phyloP scores from a whole-genome alignment of 1,140 invertebrate species.

The Acromyrmex charruanus region DNA sequence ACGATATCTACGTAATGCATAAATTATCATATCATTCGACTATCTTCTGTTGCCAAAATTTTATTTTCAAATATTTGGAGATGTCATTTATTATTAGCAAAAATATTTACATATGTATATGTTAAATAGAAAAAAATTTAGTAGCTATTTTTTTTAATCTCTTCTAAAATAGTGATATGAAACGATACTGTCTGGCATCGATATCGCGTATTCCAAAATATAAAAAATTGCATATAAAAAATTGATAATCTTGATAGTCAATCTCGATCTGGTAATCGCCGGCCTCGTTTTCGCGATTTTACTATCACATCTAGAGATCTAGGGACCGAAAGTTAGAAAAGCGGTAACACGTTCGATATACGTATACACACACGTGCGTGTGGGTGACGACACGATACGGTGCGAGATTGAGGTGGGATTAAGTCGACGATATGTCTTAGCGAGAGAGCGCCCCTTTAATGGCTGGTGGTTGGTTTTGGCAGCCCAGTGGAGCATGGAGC shows the following conservation, averaged over 20 bases:
- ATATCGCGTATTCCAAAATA: background rate
- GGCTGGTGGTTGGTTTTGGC: slow-evolving; percentile 87
- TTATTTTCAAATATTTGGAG: background rate
- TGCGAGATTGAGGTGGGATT: slow-evolving; percentile 74
- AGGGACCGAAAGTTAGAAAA: background rate
- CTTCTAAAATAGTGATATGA: background rate
- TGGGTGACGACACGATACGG: slow-evolving; percentile 83
- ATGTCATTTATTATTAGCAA: background rate
- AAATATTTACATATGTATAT: background rate
- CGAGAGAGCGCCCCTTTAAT: slow-evolving; percentile 86
- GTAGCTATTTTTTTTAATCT: background rate
- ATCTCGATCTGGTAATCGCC: background rate
- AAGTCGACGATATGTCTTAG: slow-evolving; percentile 73
- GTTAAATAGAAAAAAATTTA: background rate
- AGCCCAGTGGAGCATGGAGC: slow-evolving; percentile 87
- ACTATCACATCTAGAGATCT: background rate
- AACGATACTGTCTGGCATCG: background rate
- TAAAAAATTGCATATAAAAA: background rate
- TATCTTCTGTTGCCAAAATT: background rate
- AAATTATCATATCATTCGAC: background rate
- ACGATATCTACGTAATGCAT: background rate
- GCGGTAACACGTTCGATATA: background rate
- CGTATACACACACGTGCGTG: slow-evolving; percentile 74
- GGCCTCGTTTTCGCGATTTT: slow-evolving; percentile 22
- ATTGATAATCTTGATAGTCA: too few relatives aligned